A percentile compares a stretch with the other conserved stretches of the same genome.
Evolutionary conservation across 2,888 invertebrate species (phyloP).

Genomic region (Limnephilus marmoratus): DNA sequence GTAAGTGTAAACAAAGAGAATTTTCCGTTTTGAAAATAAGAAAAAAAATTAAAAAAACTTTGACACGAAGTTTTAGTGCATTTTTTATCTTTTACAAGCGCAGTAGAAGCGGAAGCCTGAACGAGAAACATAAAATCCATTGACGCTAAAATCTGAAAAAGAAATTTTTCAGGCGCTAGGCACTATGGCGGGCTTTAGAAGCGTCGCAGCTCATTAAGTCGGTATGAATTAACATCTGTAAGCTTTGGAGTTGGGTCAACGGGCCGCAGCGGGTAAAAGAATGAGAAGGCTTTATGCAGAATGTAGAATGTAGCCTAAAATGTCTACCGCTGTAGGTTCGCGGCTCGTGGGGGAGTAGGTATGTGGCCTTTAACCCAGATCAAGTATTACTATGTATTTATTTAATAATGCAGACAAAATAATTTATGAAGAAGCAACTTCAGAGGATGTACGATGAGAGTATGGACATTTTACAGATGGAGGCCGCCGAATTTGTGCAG

Average conservation of each 20-base stretch:
- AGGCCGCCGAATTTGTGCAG: no score
- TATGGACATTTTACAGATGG: no score
- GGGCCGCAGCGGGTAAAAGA: constrained; percentile 13
- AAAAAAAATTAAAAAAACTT: neutral
- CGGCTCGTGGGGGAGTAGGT: neutral
- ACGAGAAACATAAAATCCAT: neutral
- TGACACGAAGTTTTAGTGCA: neutral
- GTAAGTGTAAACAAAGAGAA: no score
- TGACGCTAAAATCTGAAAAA: neutral
- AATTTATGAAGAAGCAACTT: no score
- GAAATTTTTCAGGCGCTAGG: neutral
- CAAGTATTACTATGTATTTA: neutral
- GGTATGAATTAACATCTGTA: neutral
- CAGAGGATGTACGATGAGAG: no score
- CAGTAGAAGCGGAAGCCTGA: neutral
- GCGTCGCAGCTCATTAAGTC: constrained; percentile 8
- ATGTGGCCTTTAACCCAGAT: neutral
- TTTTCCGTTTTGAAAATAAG: neutral
- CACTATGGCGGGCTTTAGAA: neutral
- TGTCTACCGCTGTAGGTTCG: neutral
- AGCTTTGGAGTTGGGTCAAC: constrained; percentile 11
- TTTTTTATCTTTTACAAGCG: neutral
- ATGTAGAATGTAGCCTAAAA: neutral
- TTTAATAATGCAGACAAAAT: neutral
- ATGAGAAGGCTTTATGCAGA: neutral